A percentile compares a stretch with the other conserved stretches of the same genome.
phyloP scores from a whole-genome alignment of 2,888 invertebrate genomes.

The Pasiphila rectangulata region DNA sequence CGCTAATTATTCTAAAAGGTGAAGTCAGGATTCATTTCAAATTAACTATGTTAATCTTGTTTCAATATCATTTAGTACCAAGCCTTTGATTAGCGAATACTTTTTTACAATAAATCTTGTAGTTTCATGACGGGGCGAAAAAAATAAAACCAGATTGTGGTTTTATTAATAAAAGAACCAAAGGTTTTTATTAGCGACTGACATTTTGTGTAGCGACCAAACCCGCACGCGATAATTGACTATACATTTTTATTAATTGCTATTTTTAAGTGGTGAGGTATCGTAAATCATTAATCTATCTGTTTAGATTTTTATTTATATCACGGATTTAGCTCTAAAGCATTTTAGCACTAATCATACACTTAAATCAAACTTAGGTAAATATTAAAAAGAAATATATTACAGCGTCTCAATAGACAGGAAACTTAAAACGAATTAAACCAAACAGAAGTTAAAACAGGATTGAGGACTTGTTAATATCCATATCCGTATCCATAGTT shows the following conservation, averaged over 20 bases:
- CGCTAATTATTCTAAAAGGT: no score
- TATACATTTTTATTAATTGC: conserved; percentile 30
- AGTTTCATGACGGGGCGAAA: conserved; percentile 17
- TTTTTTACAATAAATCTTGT: background rate
- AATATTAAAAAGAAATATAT: conserved; percentile 28
- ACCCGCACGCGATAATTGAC: conserved; percentile 26
- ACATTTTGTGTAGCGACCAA: conserved; percentile 25
- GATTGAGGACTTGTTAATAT: no score
- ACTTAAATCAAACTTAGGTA: conserved; percentile 15
- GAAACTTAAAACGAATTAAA: conserved; percentile 6
- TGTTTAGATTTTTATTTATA: conserved; percentile 19
- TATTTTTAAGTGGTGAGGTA: conserved; percentile 18
- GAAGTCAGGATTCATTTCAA: no score
- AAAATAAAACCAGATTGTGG: conserved; percentile 30
- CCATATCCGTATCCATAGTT: conserved; percentile 59
- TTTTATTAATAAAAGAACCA: conserved; percentile 21
- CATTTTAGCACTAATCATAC: background rate
- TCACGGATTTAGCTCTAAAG: background rate
- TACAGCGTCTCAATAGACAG: conserved; percentile 27
- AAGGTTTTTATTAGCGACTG: conserved; percentile 20
- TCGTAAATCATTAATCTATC: conserved; percentile 29
- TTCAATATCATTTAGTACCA: background rate
- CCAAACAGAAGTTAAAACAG: no score
- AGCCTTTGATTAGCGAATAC: conserved; percentile 10
- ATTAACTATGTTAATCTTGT: no score